phyloP scores from a whole-genome alignment of 2,888 invertebrate species.

The Capitulum mitella region DNA sequence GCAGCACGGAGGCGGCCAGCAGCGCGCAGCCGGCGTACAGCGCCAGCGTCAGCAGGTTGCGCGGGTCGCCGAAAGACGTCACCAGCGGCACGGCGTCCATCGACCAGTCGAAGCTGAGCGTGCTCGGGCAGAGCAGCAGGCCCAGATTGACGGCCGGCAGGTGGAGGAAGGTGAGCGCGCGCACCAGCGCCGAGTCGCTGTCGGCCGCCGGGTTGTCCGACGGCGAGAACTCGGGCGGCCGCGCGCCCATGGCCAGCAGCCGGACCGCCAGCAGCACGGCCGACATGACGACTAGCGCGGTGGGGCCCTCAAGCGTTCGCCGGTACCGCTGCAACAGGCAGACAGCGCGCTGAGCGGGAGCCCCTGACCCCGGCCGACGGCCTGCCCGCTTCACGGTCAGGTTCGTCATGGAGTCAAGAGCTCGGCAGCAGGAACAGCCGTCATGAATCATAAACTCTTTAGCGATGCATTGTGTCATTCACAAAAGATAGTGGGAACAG shows the following conservation, averaged over 20 bases:
- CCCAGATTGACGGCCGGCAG: constrained; percentile 85
- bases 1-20: constrained; percentile 43
- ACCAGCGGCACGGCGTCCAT: constrained; percentile 93
- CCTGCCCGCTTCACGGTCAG: neutral
- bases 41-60: constrained; percentile 65
- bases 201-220: constrained; percentile 96
- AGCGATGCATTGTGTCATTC: too few relatives aligned
- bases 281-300: neutral
- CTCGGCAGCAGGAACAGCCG: too few relatives aligned
- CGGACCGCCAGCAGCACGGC: neutral
- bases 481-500: too few relatives aligned
- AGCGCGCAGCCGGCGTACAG: constrained; percentile 54
- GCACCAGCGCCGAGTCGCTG: constrained; percentile 66
- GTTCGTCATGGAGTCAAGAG: too few relatives aligned
- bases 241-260: neutral
- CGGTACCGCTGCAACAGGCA: neutral
- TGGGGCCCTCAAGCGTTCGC: neutral
- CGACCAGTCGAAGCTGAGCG: constrained; percentile 96
- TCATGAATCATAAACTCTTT: too few relatives aligned
- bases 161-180: constrained; percentile 82
- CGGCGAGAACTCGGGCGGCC: neutral
- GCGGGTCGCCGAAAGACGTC: constrained; percentile 63
- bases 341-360: neutral
- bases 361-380: neutral
- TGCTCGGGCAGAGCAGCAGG: constrained; percentile 74